phyloP scores from a whole-genome alignment of 2,888 invertebrate species.

The Boloria selene region DNA sequence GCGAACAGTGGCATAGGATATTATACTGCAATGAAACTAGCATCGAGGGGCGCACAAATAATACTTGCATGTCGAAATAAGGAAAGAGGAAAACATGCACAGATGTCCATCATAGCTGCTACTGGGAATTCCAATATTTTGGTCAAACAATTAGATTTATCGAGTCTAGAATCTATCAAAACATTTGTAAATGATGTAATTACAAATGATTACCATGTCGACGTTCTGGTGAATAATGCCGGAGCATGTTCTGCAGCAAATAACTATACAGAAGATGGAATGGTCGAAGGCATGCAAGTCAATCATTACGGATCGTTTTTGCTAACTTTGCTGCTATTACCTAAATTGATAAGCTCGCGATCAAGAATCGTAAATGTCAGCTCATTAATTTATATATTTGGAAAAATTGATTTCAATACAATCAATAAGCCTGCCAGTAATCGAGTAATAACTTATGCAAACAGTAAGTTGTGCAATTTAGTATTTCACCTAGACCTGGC shows the following conservation, averaged over 20 bases:
- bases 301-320: conserved; percentile 84
- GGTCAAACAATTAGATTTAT: conserved; percentile 47
- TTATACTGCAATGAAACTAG: conserved; percentile 56
- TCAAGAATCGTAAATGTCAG: conserved; percentile 88
- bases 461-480: conserved; percentile 56
- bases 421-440: conserved; percentile 28
- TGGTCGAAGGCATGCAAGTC: conserved; percentile 80
- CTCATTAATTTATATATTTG: conserved; percentile 86
- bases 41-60: conserved; percentile 52
- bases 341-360: background rate
- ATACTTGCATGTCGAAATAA: conserved; percentile 58
- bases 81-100: conserved; percentile 46
- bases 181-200: conserved; percentile 70
- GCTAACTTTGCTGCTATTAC: conserved; percentile 81
- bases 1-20: conserved; percentile 57
- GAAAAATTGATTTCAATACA: conserved; percentile 84
- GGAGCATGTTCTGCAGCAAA: conserved; percentile 47
- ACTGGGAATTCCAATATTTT: conserved; percentile 43
- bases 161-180: conserved; percentile 54
- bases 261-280: conserved; percentile 77
- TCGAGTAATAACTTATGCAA: conserved; percentile 43
- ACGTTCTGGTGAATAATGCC: conserved; percentile 73
- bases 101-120: conserved; percentile 40
- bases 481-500: conserved; percentile 55
- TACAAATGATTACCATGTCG: conserved; percentile 51